Conservation (phyloP, 2,888 invertebrate genomes). For the Drosophila anomelani region DNA sequence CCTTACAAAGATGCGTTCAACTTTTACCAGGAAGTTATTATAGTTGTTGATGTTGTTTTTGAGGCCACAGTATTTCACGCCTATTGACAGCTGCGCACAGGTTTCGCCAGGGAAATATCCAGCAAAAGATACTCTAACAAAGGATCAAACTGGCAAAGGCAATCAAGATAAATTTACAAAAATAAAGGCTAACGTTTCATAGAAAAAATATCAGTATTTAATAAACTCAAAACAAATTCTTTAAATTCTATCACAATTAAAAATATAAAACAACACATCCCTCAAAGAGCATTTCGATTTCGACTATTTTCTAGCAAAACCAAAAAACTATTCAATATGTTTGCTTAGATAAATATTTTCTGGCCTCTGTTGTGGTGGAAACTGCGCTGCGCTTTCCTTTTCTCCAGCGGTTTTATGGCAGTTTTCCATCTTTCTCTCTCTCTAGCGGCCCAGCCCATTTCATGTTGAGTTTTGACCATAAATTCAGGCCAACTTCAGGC, state of each 20-base stretch:
- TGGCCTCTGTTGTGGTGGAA: conserved; percentile 53
- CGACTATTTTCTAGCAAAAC: neutral
- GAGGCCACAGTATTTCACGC: conserved; percentile 47
- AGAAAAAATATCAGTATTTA: neutral
- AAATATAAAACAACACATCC: too few species aligned
- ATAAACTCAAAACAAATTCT: too few species aligned
- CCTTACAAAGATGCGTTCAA: conserved; percentile 51
- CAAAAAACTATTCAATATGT: conserved; percentile 19
- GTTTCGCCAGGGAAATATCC: conserved; percentile 32
- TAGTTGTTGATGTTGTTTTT: conserved; percentile 42
- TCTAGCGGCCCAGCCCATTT: conserved; percentile 48
- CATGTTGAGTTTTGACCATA: conserved; percentile 40
- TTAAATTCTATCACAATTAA: neutral
- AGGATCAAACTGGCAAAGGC: neutral
- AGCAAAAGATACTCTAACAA: conserved; percentile 21
- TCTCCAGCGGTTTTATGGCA: conserved; percentile 51
- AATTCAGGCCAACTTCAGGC: conserved; percentile 42
- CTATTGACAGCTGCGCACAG: conserved; percentile 59
- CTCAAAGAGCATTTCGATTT: conserved; percentile 42
- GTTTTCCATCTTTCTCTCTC: neutral
- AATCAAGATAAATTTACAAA: neutral
- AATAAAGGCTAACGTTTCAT: neutral
- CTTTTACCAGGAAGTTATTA: conserved; percentile 74
- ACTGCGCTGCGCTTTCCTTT: conserved; percentile 59
- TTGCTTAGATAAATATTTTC: conserved; percentile 37